Percentiles rank a stretch among this genome's conserved stretches.
Conservation (phyloP, 2,113 vertebrate species). For the Myrmecobius fasciatus region DNA sequence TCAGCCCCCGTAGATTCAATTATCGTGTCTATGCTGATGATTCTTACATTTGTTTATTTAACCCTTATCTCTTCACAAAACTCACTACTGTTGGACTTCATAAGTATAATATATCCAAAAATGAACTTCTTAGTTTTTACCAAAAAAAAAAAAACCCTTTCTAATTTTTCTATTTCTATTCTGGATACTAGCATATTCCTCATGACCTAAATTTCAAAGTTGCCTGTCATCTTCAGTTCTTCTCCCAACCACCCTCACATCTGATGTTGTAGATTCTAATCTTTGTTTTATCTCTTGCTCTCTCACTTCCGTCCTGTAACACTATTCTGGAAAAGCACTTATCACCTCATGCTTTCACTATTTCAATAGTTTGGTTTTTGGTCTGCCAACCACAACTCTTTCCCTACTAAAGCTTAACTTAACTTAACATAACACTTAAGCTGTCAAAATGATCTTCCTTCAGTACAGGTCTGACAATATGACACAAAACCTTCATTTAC, state of each 20-base stretch:
- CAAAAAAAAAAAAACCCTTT: not conserved
- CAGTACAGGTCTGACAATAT: not conserved
- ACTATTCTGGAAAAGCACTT: not conserved
- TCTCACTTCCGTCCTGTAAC: not conserved
- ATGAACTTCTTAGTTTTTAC: not conserved
- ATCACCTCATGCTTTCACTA: not conserved
- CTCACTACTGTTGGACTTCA: not conserved
- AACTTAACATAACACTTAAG: not conserved
- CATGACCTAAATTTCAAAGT: not conserved
- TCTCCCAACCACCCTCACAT: not conserved
- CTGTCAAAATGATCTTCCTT: not conserved
- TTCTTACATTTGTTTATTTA: not conserved
- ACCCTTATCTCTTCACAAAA: not conserved
- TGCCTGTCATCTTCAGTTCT: not conserved
- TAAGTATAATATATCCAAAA: not conserved
- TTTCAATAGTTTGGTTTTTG: not conserved
- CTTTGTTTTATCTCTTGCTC: not conserved
- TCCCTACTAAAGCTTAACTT: not conserved
- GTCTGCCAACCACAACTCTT: not conserved
- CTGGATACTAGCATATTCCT: not conserved
- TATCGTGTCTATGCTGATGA: not conserved
- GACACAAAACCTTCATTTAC: not conserved
- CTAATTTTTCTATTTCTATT: not conserved
- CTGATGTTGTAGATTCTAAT: not conserved
- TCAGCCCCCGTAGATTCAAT: not conserved